Evolutionary conservation across 2,888 invertebrate genomes (phyloP).

Genomic region (Diogma glabrata): DNA sequence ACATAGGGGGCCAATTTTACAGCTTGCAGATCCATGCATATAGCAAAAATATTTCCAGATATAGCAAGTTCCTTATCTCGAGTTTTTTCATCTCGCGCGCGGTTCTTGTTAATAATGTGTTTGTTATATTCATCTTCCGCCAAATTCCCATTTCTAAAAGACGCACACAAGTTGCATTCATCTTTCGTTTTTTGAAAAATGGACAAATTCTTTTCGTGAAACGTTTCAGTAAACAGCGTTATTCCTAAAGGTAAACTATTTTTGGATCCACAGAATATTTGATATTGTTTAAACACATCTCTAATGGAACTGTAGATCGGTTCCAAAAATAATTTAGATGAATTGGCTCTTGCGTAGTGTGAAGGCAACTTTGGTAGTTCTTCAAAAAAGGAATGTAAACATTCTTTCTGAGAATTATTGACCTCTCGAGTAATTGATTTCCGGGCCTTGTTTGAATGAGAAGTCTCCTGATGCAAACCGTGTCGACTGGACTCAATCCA

Average conservation of each 20-base stretch:
- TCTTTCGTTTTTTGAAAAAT: neutral
- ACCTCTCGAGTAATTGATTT: too few relatives aligned
- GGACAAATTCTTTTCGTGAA: constrained; percentile 2
- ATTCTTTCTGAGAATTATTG: too few relatives aligned
- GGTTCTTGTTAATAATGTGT: constrained; percentile 1
- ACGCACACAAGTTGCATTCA: neutral
- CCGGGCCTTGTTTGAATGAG: too few relatives aligned
- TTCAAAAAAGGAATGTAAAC: too few relatives aligned
- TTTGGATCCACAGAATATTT: neutral
- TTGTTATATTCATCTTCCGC: neutral
- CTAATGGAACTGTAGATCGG: neutral
- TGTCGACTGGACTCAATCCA: too few relatives aligned
- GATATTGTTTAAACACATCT: neutral
- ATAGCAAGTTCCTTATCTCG: neutral
- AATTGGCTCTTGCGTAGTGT: too few relatives aligned
- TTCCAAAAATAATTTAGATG: too few relatives aligned
- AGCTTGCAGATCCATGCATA: neutral
- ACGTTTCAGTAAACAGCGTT: neutral
- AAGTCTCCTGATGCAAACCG: too few relatives aligned
- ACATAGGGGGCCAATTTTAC: neutral
- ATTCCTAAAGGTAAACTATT: neutral
- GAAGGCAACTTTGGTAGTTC: too few relatives aligned
- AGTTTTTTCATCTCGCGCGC: neutral
- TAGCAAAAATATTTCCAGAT: neutral
- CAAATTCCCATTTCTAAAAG: constrained; percentile 1